Conservation (phyloP, 2,113 vertebrate genomes). For the Phaethornis superciliosus region DNA sequence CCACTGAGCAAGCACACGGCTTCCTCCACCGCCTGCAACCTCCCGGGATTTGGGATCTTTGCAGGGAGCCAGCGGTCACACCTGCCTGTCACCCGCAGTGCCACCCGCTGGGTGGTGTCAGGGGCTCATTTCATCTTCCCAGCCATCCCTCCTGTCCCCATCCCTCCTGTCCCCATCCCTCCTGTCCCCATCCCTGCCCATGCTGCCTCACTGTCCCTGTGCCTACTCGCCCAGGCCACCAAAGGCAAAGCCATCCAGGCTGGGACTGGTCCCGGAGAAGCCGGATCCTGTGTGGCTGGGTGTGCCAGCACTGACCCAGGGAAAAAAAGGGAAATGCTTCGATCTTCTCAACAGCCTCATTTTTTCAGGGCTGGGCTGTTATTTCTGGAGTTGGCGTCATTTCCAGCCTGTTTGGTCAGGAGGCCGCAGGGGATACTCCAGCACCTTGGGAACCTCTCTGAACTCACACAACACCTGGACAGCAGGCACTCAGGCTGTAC, state of each 20-base stretch:
- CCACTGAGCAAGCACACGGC: not conserved
- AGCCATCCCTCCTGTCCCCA: not conserved
- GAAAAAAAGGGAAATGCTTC: not conserved
- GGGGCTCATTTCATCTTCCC: not conserved
- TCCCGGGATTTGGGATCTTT: not conserved
- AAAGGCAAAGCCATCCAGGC: not conserved
- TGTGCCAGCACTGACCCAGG: rapidly evolving
- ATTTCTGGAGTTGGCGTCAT: slow-evolving; percentile 9
- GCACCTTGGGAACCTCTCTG: not conserved
- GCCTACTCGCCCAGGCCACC: not conserved
- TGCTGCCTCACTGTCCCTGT: not conserved
- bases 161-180: rapidly evolving
- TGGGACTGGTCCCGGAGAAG: not conserved
- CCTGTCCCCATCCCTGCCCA: not conserved
- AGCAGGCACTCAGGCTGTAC: rapidly evolving
- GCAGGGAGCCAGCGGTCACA: not conserved
- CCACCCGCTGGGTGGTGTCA: not conserved
- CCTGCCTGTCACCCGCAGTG: not conserved
- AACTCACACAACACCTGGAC: not conserved
- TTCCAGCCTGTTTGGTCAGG: rapidly evolving
- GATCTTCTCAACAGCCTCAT: not conserved
- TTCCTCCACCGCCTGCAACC: not conserved
- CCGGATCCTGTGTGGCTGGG: not conserved
- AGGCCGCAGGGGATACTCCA: not conserved
- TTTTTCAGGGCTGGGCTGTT: slow-evolving; percentile 3